Percentiles rank a stretch among this genome's conserved stretches.
phyloP scores from a whole-genome alignment of 2,113 vertebrate genomes.

The Pontoporia blainvillei region DNA sequence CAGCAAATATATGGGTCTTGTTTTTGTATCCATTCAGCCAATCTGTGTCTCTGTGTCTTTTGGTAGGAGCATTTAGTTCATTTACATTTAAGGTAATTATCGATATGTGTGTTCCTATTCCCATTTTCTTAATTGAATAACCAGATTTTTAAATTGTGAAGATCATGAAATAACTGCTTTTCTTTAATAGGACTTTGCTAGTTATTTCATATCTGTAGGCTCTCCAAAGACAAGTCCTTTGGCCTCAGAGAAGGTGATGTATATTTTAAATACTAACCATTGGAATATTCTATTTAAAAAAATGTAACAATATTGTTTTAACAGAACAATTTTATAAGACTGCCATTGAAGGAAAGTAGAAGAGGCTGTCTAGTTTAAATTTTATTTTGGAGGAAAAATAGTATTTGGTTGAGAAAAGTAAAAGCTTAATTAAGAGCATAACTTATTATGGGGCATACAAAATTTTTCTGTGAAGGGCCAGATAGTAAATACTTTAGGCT shows the following conservation, averaged over 20 bases:
- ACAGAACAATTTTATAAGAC: constrained; percentile 11
- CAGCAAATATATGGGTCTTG: too few species aligned
- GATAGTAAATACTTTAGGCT: neutral
- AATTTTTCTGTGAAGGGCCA: neutral
- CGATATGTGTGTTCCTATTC: too few species aligned
- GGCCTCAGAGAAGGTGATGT: neutral
- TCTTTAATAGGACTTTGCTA: neutral
- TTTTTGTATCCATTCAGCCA: too few species aligned
- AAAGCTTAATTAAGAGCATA: neutral
- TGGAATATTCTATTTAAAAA: neutral
- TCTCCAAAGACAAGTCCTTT: neutral
- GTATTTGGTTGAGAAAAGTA: neutral
- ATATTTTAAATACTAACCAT: neutral
- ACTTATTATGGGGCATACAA: neutral
- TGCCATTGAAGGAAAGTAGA: neutral
- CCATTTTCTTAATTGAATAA: neutral
- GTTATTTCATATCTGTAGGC: neutral
- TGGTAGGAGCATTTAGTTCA: too few species aligned
- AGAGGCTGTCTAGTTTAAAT: constrained; percentile 5
- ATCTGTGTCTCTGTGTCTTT: too few species aligned
- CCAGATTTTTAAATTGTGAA: neutral
- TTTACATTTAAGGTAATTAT: too few species aligned
- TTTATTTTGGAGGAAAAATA: constrained; percentile 29
- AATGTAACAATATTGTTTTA: neutral
- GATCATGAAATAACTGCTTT: constrained; percentile 24